Evolutionary conservation across 2,888 invertebrate species (phyloP), one percentile per base, ranked within the genome.

Genomic region (Synergus japonicus): DNA sequence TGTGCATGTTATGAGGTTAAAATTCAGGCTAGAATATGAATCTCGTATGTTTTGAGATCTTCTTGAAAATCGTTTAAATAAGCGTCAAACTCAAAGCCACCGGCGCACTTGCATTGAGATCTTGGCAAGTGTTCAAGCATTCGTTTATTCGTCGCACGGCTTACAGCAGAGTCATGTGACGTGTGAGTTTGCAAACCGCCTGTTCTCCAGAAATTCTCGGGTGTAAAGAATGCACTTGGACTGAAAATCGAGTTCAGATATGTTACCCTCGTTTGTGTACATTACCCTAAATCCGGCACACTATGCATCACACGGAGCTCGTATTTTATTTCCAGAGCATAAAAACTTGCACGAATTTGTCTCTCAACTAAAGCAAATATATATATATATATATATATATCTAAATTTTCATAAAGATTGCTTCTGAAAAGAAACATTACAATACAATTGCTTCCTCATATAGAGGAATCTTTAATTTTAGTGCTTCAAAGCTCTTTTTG

Each of bases 51-150:
- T 73, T 73, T 54, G 37, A 37, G 37, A 29, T 73, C n/a, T 49
- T 54, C 54, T 54, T 73, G 15, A 49, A 73, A 73, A 73, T 49
- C 73, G n/a, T 29, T 49, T 54, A n/a, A 79, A 81, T 80, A 80
- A 81, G 73, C 79, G 79, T 22, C 22, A 22, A 22, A 22, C 22
- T 82, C 63, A 63, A 81, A 69, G 79, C 78, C 18, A 58, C 77
- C 64, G 76, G 22, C 22, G 79, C 84, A 82, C 82, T 82, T 81
- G 81, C 84, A 82, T 84, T 85, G 81, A 88, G 84, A 84, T 87
- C 86, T 87, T 89, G 90, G 88, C 88, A 89, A 85, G 79, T 80
- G 85, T 88, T 89, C 89, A 90, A 89, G 86, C 85, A 87, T 88
- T 88, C 87, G 85, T 87, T 85, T 84, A 86, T 84, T 85, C 83